A percentile compares a stretch with the other conserved stretches of the same genome.
phyloP scores from a whole-genome alignment of 2,113 vertebrate species.

The Melanostigma gelatinosum region DNA sequence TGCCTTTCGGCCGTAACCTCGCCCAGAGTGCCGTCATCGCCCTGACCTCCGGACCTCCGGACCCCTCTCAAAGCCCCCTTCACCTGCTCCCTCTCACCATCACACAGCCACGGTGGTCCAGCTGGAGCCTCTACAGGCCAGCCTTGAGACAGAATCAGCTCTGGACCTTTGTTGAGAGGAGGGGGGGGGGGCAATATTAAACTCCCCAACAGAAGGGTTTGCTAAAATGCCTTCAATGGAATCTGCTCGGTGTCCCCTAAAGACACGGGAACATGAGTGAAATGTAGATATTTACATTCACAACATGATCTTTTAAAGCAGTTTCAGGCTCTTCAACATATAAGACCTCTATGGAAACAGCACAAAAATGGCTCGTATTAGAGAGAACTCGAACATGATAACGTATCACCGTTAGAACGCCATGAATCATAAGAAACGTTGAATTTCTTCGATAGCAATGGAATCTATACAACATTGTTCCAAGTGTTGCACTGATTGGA shows the following conservation, averaged over 20 bases:
- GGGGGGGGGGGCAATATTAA: background rate
- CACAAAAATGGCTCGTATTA: background rate
- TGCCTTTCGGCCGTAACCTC: constrained; percentile 23
- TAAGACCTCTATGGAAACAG: background rate
- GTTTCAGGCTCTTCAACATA: background rate
- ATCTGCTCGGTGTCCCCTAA: background rate
- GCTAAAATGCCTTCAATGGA: background rate
- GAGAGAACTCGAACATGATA: background rate
- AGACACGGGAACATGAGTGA: background rate
- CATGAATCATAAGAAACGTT: no score
- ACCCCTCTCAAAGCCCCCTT: constrained; percentile 32
- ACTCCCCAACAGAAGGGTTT: background rate
- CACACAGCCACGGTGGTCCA: constrained; percentile 27
- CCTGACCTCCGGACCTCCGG: constrained; percentile 35
- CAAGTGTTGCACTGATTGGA: background rate
- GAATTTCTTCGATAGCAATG: background rate
- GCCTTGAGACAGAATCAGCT: constrained; percentile 42
- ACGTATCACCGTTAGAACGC: no score
- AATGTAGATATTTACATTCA: background rate
- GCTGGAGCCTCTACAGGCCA: constrained; percentile 22
- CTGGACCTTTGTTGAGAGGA: constrained; percentile 39
- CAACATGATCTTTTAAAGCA: background rate
- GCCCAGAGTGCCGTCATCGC: constrained; percentile 35
- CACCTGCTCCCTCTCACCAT: constrained; percentile 35
- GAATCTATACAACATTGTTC: no score